Conservation (phyloP, 2,888 invertebrate genomes). For the Protonemura montana region DNA sequence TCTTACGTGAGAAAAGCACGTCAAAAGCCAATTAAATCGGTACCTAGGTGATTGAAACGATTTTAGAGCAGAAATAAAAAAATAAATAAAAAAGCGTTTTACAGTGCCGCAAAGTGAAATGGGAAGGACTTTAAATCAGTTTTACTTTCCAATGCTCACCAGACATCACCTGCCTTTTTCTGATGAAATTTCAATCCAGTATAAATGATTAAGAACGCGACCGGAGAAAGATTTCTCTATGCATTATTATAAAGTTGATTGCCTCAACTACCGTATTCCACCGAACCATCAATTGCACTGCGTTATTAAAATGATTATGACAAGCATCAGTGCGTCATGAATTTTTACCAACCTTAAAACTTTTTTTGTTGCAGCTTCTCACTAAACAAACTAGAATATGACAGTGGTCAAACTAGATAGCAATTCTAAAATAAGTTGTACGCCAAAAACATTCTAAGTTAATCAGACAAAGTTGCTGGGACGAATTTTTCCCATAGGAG, state of each 20-base stretch:
- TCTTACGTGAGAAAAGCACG: neutral
- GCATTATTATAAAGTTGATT: neutral
- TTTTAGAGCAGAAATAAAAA: neutral
- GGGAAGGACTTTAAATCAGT: neutral
- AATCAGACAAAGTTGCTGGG: neutral
- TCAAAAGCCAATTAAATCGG: neutral
- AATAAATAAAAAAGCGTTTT: neutral
- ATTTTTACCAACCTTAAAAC: neutral
- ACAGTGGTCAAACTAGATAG: neutral
- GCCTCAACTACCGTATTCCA: neutral
- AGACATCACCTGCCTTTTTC: constrained; percentile 1
- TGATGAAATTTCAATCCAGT: neutral
- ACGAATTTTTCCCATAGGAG: neutral
- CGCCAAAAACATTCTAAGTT: neutral
- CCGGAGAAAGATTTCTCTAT: neutral
- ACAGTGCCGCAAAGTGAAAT: neutral
- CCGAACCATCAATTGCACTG: neutral
- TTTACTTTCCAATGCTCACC: neutral
- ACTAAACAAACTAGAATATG: neutral
- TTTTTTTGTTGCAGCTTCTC: neutral
- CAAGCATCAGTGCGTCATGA: neutral
- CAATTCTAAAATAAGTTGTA: neutral
- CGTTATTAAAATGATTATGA: neutral
- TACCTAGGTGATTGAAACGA: neutral
- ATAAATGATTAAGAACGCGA: neutral